Percentiles rank a stretch among this genome's conserved stretches.
phyloP scores from a whole-genome alignment of 2,888 invertebrate species.

The Pachliopta kotzebuea region DNA sequence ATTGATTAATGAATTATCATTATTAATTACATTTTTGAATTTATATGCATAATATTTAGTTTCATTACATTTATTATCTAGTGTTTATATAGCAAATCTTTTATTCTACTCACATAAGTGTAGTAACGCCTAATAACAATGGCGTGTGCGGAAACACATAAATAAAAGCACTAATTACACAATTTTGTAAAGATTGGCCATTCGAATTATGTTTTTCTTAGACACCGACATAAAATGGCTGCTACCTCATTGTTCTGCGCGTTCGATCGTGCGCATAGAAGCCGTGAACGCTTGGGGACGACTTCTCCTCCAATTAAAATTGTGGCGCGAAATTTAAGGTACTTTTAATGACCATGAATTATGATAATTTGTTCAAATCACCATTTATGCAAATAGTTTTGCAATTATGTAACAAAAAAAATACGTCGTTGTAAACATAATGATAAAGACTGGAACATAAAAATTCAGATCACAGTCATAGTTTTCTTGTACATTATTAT shows the following conservation, averaged over 20 bases:
- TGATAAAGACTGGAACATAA: conserved; percentile 55
- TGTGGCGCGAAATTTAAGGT: conserved; percentile 80
- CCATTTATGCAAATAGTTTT: conserved; percentile 52
- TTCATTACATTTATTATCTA: conserved; percentile 60
- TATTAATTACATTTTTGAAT: conserved; percentile 38
- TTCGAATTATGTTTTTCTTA: conserved; percentile 79
- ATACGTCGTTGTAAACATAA: conserved; percentile 56
- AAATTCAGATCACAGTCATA: conserved; percentile 46
- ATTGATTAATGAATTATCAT: conserved; percentile 57
- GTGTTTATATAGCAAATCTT: conserved; percentile 63
- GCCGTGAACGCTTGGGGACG: conserved; percentile 81
- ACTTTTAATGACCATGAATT: conserved; percentile 51
- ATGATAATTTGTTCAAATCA: conserved; percentile 40
- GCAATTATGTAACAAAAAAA: conserved; percentile 56
- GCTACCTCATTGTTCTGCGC: conserved; percentile 82
- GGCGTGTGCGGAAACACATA: conserved; percentile 76
- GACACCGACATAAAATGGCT: conserved; percentile 81
- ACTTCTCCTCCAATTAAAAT: conserved; percentile 80
- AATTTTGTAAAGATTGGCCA: conserved; percentile 80
- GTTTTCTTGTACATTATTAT: conserved; percentile 40
- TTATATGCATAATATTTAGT: conserved; percentile 48
- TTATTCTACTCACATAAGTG: conserved; percentile 75
- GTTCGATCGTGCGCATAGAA: conserved; percentile 81
- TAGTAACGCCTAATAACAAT: conserved; percentile 72
- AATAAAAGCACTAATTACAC: conserved; percentile 80